A percentile compares a stretch with the other conserved stretches of the same genome.
These are phyloP conservation scores for Tympanoctomys barrerae DNA, from an alignment of 2,797 vertebrate genomes.

Conservation along the genomic window DNA sequence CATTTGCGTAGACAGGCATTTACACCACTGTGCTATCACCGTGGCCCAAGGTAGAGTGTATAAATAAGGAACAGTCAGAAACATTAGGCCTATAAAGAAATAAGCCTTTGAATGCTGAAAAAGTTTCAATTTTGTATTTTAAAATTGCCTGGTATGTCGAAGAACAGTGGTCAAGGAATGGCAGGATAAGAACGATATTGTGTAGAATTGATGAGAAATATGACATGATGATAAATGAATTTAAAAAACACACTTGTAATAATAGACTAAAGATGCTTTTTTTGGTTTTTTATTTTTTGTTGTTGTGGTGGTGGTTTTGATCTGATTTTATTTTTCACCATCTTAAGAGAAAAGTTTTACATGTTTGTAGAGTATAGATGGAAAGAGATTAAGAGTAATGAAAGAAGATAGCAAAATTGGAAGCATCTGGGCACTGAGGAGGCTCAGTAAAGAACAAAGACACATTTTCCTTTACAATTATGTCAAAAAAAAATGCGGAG, in stretches of 20 bases:
- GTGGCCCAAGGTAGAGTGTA: neutral
- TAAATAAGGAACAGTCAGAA: constrained; percentile 16
- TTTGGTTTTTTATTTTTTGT: too few species aligned
- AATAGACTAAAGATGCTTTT: neutral
- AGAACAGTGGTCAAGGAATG: constrained; percentile 17
- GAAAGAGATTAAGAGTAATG: neutral
- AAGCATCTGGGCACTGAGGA: neutral
- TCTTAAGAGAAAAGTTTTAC: neutral
- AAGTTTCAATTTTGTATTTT: constrained; percentile 66
- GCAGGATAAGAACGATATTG: neutral
- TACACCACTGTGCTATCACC: too few species aligned
- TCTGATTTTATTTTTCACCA: neutral
- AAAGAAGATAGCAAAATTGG: neutral
- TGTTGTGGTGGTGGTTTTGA: neutral
- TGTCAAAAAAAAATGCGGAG: neutral
- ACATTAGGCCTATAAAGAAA: neutral
- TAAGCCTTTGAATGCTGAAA: neutral
- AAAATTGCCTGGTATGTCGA: constrained; percentile 48
- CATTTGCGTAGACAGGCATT: too few species aligned
- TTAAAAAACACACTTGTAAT: neutral
- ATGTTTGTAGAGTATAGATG: neutral
- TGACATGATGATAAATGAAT: neutral
- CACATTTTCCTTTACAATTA: neutral
- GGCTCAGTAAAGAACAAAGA: neutral
- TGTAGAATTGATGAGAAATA: constrained; percentile 16